These are phyloP conservation scores for Drosophila lowei DNA, from an alignment of 1,140 invertebrate species.

Conservation along the genomic window DNA sequence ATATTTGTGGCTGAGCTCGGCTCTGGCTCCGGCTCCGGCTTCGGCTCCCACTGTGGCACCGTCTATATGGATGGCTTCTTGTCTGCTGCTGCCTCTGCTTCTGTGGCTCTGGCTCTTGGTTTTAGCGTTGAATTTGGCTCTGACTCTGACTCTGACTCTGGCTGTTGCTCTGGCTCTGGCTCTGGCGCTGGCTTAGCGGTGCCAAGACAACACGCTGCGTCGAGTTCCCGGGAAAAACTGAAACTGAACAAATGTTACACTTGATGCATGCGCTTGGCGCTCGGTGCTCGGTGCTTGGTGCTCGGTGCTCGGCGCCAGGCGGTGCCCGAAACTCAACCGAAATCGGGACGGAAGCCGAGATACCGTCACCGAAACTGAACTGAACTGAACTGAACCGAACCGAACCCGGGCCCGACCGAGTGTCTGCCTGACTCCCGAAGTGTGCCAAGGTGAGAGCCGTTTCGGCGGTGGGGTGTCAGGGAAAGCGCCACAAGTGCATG, in stretches of 20 bases:
- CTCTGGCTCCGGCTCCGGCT: too few relatives aligned
- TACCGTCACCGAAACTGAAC: conserved; percentile 5
- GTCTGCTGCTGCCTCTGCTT: background rate
- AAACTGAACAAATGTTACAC: conserved; percentile 65
- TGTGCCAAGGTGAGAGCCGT: conserved; percentile 16
- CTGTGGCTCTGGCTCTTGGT: background rate
- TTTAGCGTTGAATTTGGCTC: background rate
- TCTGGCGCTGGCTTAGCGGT: conserved; percentile 9
- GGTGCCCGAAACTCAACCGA: conserved; percentile 10
- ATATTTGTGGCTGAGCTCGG: too few relatives aligned
- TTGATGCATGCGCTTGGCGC: conserved; percentile 72
- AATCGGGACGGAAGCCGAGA: conserved; percentile 17
- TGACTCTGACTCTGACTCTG: conserved; percentile 3
- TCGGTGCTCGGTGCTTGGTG: background rate
- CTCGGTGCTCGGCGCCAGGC: background rate
- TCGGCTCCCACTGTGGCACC: too few relatives aligned
- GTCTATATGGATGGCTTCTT: background rate
- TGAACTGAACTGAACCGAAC: conserved; percentile 10
- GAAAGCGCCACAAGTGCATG: conserved; percentile 70
- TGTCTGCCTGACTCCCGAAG: conserved; percentile 19
- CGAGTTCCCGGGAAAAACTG: conserved; percentile 82
- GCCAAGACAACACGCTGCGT: conserved; percentile 64
- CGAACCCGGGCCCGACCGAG: conserved; percentile 15
- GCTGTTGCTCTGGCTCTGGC: conserved; percentile 1
- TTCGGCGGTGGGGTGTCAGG: background rate